Evolutionary conservation across 2,888 invertebrate species (phyloP).

Genomic region (Tetheella fluctuosa): DNA sequence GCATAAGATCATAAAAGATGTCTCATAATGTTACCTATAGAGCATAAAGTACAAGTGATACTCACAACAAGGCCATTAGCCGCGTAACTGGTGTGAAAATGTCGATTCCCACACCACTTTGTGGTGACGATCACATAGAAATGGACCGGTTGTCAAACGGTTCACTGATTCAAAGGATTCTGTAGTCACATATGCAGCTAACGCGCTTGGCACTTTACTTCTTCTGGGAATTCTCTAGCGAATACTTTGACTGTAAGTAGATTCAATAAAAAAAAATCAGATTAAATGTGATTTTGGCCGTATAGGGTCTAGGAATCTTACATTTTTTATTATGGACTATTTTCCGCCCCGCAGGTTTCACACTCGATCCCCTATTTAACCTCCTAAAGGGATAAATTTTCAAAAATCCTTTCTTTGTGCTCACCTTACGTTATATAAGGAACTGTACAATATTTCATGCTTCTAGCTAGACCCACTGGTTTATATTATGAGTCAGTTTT

Average conservation of each 20-base stretch:
- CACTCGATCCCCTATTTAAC: no score
- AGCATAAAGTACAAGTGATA: background rate
- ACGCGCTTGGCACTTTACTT: background rate
- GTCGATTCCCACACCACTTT: constrained; percentile 3
- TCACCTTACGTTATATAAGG: no score
- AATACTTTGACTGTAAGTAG: background rate
- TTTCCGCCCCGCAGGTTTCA: no score
- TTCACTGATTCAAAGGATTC: constrained; percentile 4
- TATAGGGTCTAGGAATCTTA: no score
- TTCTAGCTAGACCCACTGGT: no score
- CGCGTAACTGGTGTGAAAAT: constrained; percentile 5
- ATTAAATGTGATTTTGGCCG: no score
- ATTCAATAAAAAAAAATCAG: no score
- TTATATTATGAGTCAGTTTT: no score
- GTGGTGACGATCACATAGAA: background rate
- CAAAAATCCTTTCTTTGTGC: no score
- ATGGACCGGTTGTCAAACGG: background rate
- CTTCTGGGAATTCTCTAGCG: background rate
- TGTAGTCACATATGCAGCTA: background rate
- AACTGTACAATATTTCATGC: no score
- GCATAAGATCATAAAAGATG: background rate
- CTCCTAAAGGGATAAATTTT: no score
- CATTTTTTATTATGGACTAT: no score
- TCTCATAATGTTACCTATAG: background rate
- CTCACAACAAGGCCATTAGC: constrained; percentile 4